Evolutionary conservation across 2,888 invertebrate genomes (phyloP).

Genomic region (Chymomyza fuscimana): DNA sequence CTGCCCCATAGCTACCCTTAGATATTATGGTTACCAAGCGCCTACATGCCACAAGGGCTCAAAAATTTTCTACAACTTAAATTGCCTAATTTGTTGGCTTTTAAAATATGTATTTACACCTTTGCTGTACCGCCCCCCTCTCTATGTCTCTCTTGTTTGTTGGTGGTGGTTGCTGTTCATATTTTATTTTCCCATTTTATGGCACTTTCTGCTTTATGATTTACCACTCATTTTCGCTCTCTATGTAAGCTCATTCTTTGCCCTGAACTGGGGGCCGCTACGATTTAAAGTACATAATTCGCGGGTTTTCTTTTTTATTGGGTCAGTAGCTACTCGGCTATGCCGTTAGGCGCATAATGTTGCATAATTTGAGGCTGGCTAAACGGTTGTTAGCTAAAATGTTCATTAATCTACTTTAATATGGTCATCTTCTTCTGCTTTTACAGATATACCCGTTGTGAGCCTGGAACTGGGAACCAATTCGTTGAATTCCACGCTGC

Average conservation of each 20-base stretch:
- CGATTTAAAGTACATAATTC: not conserved
- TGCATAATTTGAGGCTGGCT: not conserved
- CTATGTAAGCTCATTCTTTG: not conserved
- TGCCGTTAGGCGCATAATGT: constrained; percentile 4
- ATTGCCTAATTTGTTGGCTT: constrained; percentile 74
- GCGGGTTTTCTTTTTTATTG: not conserved
- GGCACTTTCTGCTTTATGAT: constrained; percentile 27
- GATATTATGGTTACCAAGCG: constrained; percentile 1
- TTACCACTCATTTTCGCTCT: constrained; percentile 17
- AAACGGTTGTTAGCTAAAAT: not conserved
- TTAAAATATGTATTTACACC: constrained; percentile 68
- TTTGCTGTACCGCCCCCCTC: constrained; percentile 29
- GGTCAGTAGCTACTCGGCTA: not conserved
- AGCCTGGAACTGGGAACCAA: constrained; percentile 90
- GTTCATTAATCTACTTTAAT: not conserved
- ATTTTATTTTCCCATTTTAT: constrained; percentile 38
- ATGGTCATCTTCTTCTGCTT: constrained; percentile 13
- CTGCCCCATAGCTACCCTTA: not conserved
- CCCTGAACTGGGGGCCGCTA: not conserved
- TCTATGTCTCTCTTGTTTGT: not conserved
- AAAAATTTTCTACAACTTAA: constrained; percentile 53
- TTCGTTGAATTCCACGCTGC: constrained; percentile 87
- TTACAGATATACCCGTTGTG: constrained; percentile 91
- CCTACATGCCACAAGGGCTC: constrained; percentile 5
- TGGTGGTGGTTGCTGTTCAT: constrained; percentile 12